A percentile compares a stretch with the other conserved stretches of the same genome.
Evolutionary conservation across 2,888 invertebrate genomes (phyloP).

Genomic region (Bugula neritina): DNA sequence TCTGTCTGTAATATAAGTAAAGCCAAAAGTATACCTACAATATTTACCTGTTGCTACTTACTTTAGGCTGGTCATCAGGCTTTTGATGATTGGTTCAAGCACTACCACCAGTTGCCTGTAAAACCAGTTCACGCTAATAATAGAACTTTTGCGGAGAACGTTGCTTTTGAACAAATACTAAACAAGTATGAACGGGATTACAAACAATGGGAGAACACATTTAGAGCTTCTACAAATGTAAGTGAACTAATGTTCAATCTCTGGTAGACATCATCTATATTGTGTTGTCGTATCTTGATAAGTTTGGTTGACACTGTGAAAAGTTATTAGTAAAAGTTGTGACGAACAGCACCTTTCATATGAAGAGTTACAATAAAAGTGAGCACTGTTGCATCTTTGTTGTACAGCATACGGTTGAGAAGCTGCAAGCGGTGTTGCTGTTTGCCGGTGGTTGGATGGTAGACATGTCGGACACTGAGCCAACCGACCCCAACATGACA

Average conservation of each 20-base stretch:
- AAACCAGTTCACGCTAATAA: constrained; percentile 40
- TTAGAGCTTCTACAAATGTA: constrained; percentile 1
- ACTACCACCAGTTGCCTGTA: constrained; percentile 70
- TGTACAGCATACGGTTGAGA: constrained; percentile 4
- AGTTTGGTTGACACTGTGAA: too few relatives aligned
- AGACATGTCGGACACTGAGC: neutral
- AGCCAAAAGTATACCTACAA: neutral
- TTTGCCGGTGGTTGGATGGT: constrained; percentile 26
- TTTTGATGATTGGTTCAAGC: constrained; percentile 82
- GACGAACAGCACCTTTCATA: too few relatives aligned
- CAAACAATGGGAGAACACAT: constrained; percentile 57
- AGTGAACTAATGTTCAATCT: too few relatives aligned
- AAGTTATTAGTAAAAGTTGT: too few relatives aligned
- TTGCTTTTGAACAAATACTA: constrained; percentile 77
- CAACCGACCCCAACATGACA: neutral
- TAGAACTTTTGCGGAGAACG: constrained; percentile 73
- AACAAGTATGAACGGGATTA: constrained; percentile 73
- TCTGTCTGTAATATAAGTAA: too few relatives aligned
- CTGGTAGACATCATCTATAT: too few relatives aligned
- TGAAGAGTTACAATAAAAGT: too few relatives aligned
- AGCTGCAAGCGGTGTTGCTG: constrained; percentile 7
- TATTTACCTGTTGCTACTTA: neutral
- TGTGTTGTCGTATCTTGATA: too few relatives aligned
- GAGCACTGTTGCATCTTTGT: neutral
- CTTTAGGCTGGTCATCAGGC: constrained; percentile 71